Evolutionary conservation across 64 coral and sea anemone species (phyloP).

Genomic region (Actinia equina): DNA sequence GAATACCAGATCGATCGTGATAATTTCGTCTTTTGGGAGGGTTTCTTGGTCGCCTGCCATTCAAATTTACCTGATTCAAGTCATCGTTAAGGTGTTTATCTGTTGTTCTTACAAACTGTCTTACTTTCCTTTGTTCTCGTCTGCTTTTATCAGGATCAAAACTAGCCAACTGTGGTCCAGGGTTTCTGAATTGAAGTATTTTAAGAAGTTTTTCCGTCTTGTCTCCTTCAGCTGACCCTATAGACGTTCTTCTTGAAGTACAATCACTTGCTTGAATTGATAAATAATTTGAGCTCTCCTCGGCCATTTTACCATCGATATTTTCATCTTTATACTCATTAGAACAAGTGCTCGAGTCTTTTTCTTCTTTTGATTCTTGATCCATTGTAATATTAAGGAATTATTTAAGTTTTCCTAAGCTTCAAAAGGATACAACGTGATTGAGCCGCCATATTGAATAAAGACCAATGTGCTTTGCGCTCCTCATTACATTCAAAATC

Average conservation of each 20-base stretch:
- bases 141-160: constrained; percentile 94
- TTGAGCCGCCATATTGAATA: constrained; percentile 12
- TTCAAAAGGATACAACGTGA: neutral
- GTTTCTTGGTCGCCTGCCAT: constrained; percentile 41
- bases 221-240: constrained; percentile 41
- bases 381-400: neutral
- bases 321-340: neutral
- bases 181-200: constrained; percentile 86
- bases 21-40: constrained; percentile 39
- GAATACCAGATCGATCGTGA: constrained; percentile 78
- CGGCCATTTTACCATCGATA: neutral
- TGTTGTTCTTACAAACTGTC: constrained; percentile 39
- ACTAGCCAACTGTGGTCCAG: constrained; percentile 72
- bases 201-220: constrained; percentile 81
- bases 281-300: neutral
- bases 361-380: neutral
- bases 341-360: neutral
- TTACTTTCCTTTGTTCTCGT: constrained; percentile 84
- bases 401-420: neutral
- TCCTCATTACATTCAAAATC: neutral
- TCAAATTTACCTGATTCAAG: constrained; percentile 2
- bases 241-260: constrained; percentile 22
- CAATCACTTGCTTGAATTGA: neutral
- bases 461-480: neutral
- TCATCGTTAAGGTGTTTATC: neutral